Percentiles rank a stretch among this genome's conserved stretches.
Conservation (phyloP, 2,888 invertebrate species). For the Sepiola atlantica region DNA sequence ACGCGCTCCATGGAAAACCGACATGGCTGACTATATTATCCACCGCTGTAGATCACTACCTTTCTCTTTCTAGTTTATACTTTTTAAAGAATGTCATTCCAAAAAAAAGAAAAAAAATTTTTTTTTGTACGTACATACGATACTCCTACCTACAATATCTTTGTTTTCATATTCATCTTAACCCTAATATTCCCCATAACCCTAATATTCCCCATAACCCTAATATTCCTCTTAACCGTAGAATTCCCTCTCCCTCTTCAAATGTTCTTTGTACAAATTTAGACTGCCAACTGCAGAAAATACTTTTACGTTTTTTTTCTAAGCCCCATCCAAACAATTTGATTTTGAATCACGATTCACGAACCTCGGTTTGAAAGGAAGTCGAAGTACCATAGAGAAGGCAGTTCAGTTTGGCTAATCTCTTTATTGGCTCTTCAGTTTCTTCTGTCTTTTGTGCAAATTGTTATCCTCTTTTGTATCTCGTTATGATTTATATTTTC, state of each 20-base stretch:
- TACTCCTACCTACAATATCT: background rate
- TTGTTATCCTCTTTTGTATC: too few relatives aligned
- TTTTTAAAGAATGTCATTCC: background rate
- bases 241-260: background rate
- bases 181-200: background rate
- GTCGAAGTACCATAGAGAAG: background rate
- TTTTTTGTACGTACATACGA: background rate
- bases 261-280: background rate
- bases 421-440: background rate
- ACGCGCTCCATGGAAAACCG: too few relatives aligned
- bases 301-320: background rate
- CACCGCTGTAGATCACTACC: background rate
- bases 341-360: background rate
- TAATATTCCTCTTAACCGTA: background rate
- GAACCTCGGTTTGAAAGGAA: background rate
- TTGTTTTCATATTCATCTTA: background rate
- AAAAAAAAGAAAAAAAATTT: too few relatives aligned
- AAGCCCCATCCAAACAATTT: background rate
- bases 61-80: background rate
- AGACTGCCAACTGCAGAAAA: background rate
- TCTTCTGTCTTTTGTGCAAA: too few relatives aligned
- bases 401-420: background rate
- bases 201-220: too few relatives aligned
- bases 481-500: too few relatives aligned
- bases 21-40: background rate